Base-by-base conservation (phyloP, 2,888 invertebrate genomes). In the Diploptera punctata region DNA sequence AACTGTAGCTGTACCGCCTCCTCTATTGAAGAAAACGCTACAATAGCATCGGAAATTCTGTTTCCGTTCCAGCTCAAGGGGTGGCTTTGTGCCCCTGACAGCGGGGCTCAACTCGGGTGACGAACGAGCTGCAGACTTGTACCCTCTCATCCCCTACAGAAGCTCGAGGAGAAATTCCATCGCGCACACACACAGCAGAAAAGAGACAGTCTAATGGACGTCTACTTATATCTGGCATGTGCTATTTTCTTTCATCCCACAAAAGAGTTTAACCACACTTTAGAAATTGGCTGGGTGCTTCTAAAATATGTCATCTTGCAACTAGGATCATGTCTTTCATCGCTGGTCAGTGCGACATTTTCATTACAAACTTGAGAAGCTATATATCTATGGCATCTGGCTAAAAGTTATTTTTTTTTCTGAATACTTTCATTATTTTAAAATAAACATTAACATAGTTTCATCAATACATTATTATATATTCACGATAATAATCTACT, bases 31-130 rank as follows among this genome's bases (percentile, higher is more conserved):
- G 65, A 65, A 65, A 65, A 29, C 18, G 65, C 47, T 65, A 65
- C 65, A 65, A 65, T 65, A 29, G 65, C 65, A 47, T 65, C 44
- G 65, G 65, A 65, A 65, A 65, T 65, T 65, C 65, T 44, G 65
- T 65, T 65, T 65, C 65, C 65, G 65, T 65, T 65, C n/a, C 26
- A 43, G 65, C 44, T 47, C 47, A 29, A 7, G 33, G 65, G 65
- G 65, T 65, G 26, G 65, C 65, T 65, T 65, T 65, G 65, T 65
- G 65, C 65, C 65, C 65, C 65, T 65, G 65, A 65, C 65, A 65
- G 65, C 65, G 65, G 65, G 26, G 65, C 65, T 65, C 65, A 65
- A n/a, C 44, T 18, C 26, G 44, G 44, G 65, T 65, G 65, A 65
- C 65, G 65, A 65, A 65, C 65, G 65, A 65, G 26, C 29, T 65